Base-by-base conservation (phyloP, 2,888 invertebrate species). In the Reticulitermes lucifugus region DNA sequence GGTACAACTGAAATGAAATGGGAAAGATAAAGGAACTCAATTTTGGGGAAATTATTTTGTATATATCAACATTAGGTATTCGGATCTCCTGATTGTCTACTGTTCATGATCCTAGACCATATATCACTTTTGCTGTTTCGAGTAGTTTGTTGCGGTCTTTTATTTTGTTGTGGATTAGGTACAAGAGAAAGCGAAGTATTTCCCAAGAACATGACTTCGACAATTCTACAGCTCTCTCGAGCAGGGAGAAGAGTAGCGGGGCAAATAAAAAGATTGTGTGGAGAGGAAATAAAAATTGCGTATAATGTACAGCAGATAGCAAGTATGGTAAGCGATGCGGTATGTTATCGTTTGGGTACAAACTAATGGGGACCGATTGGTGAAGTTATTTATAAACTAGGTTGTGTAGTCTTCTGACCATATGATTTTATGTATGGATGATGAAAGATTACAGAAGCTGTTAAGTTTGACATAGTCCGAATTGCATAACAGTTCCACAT, bases 201-300 rank as follows among this genome's bases (percentile, higher is more conserved):
- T 9, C 35, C 9, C 41, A n/a, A 22, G 22, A 84, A 29, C 35
- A 86, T 86, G 86, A 77, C 77, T 51, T 75, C 80, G 81, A 83
- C 83, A 77, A 84, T 84, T 80, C 51, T 86, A 35, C 86, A 84
- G n/a, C 51, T 86, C 22, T 75, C 86, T 25, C 83, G 86, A 14
- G 14, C 83, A 29, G 86, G 86, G n/a, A 73, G 84, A 55, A 43
- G 59, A 55, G 71, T 70, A 60, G 82, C 83, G 65, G 35, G 84
- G 55, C 81, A 86, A n/a, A n/a, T 71, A 35, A 77, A 77, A 43
- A 79, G 83, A 55, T 12, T 83, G 29, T 77, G 79, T 35, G 84
- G 81, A 21, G 81, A 71, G 29, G 29, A 70, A 73, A 21, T 81
- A 10, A 80, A 81, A 65, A 22, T 81, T 25, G 43, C 46, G 0